A percentile compares a stretch with the other conserved stretches of the same genome.
phyloP scores from a whole-genome alignment of 2,888 invertebrate genomes.

The Melipona bicolor region DNA sequence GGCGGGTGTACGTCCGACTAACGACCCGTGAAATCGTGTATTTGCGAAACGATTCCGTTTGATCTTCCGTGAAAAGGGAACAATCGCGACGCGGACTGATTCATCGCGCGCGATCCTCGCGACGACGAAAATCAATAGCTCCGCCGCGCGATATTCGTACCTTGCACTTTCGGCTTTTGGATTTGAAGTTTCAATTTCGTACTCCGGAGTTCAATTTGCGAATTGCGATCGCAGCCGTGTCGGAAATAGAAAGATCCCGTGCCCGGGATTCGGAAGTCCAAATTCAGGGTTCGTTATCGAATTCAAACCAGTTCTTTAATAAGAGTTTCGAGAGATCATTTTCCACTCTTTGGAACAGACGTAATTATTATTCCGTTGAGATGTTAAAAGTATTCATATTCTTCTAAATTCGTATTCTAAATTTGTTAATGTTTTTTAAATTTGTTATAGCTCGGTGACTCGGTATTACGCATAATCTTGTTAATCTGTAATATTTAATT shows the following conservation, averaged over 20 bases:
- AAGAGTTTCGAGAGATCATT: background rate
- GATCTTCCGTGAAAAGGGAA: slow-evolving; percentile 34
- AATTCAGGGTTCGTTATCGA: slow-evolving; percentile 15
- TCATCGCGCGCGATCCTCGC: slow-evolving; percentile 6
- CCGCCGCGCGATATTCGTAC: background rate
- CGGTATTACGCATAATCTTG: no score
- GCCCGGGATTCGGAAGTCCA: background rate
- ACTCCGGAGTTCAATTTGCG: slow-evolving; percentile 1
- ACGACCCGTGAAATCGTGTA: slow-evolving; percentile 54
- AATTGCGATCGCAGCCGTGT: background rate
- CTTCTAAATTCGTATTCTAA: no score
- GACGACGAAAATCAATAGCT: background rate
- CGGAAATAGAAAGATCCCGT: background rate
- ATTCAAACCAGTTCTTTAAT: background rate
- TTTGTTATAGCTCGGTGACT: no score
- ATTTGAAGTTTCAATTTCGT: slow-evolving; percentile 14
- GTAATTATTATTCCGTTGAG: no score
- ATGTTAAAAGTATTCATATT: no score
- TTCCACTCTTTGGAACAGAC: background rate
- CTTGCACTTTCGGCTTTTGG: background rate
- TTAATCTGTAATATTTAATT: no score
- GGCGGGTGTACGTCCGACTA: slow-evolving; percentile 18
- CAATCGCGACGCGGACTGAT: slow-evolving; percentile 14
- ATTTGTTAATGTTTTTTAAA: no score
- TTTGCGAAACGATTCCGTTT: slow-evolving; percentile 44